Evolutionary conservation across 2,888 invertebrate genomes (phyloP).

Genomic region (Ferrisia virgata): DNA sequence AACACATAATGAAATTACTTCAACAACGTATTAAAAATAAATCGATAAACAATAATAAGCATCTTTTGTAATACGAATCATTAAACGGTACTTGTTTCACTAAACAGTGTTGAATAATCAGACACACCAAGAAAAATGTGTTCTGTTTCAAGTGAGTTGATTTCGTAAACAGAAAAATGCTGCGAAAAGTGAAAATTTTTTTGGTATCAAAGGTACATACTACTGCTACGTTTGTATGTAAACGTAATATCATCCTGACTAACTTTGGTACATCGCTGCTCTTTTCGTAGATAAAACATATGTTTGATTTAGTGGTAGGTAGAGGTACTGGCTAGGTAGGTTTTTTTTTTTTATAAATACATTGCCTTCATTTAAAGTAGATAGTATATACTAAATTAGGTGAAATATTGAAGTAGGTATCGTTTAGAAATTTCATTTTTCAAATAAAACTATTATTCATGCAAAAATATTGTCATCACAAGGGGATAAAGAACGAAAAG

Average conservation of each 20-base stretch:
- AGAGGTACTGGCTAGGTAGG: too few relatives aligned
- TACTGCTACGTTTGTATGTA: too few relatives aligned
- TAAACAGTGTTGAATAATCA: not conserved
- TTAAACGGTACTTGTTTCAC: not conserved
- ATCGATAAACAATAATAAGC: slow-evolving; percentile 1
- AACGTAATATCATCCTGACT: not conserved
- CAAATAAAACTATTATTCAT: too few relatives aligned
- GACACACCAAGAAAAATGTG: not conserved
- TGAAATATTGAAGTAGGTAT: not conserved
- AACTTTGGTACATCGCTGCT: not conserved
- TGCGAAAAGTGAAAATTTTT: not conserved
- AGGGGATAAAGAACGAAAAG: too few relatives aligned
- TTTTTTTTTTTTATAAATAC: too few relatives aligned
- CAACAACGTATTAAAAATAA: slow-evolving; percentile 9
- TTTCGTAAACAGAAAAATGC: not conserved
- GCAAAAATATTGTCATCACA: not conserved
- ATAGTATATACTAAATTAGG: not conserved
- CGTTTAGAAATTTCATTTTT: not conserved
- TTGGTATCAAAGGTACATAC: not conserved
- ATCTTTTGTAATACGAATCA: not conserved
- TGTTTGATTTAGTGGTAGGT: too few relatives aligned
- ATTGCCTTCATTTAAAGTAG: too few relatives aligned
- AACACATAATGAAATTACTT: slow-evolving; percentile 9
- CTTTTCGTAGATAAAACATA: not conserved
- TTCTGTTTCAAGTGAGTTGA: not conserved